These are phyloP conservation scores for Ceuthmochares aereus DNA, from an alignment of 2,113 vertebrate genomes.

Conservation along the genomic window DNA sequence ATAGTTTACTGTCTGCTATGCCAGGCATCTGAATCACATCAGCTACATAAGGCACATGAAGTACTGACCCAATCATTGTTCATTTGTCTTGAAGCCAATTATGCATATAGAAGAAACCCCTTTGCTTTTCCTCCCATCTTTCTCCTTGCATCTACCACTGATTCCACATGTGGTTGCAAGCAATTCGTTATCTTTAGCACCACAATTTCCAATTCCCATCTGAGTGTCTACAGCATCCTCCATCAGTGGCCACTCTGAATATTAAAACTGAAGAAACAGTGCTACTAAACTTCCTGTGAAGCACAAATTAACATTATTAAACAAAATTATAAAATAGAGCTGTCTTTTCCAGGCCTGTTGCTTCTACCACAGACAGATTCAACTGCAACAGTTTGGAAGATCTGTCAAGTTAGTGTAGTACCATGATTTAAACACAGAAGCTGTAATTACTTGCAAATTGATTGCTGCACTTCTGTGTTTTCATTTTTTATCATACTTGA, in stretches of 20 bases:
- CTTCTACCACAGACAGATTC: neutral
- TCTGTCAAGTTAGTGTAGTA: neutral
- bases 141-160: neutral
- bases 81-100: constrained; percentile 11
- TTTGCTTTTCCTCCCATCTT: neutral
- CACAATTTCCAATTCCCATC: neutral
- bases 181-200: neutral
- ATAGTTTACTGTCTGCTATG: constrained; percentile 35
- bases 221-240: neutral
- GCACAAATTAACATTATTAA: neutral
- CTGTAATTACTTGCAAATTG: neutral
- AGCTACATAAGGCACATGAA: neutral
- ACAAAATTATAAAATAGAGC: neutral
- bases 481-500: neutral
- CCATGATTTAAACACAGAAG: neutral
- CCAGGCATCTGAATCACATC: constrained; percentile 31
- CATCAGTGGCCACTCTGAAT: neutral
- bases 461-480: neutral
- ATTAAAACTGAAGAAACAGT: neutral
- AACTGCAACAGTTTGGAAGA: neutral
- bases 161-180: neutral
- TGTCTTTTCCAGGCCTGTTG: neutral
- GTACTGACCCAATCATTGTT: constrained; percentile 16
- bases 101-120: neutral
- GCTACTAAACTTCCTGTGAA: neutral